Percentiles rank a stretch among this genome's conserved stretches.
Evolutionary conservation across 2,888 invertebrate genomes (phyloP).

Genomic region (Asteroscopus sphinx): DNA sequence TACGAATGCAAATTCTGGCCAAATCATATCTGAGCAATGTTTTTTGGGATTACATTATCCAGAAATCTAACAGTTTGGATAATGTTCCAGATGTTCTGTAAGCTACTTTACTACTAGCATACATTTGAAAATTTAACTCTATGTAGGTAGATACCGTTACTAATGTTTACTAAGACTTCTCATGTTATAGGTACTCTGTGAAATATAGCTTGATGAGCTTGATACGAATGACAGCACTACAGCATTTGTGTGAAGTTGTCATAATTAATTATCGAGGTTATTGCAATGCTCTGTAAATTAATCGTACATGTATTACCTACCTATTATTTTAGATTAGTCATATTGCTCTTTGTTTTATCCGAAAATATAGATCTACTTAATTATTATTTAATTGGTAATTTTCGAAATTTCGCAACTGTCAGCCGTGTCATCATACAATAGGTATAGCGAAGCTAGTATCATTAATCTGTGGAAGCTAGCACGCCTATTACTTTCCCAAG

Average conservation of each 20-base stretch:
- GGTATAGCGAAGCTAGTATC: too few species aligned
- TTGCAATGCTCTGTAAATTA: conserved; percentile 7
- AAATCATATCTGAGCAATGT: conserved; percentile 36
- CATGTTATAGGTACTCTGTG: neutral
- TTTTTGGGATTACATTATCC: conserved; percentile 29
- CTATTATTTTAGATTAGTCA: neutral
- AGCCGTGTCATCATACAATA: too few species aligned
- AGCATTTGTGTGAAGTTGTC: neutral
- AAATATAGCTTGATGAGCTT: conserved; percentile 17
- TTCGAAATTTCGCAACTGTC: too few species aligned
- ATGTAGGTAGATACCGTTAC: neutral
- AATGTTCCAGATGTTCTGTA: conserved; percentile 37
- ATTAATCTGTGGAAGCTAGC: conserved; percentile 2
- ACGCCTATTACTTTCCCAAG: conserved; percentile 32
- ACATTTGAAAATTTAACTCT: conserved; percentile 3
- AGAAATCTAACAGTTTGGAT: conserved; percentile 23
- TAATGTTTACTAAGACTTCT: too few species aligned
- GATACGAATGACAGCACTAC: conserved; percentile 13
- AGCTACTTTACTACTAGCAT: conserved; percentile 12
- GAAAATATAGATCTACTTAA: neutral
- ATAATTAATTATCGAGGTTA: neutral
- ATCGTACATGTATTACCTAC: neutral
- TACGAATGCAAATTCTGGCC: conserved; percentile 29
- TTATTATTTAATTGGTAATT: too few species aligned
- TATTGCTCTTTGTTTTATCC: conserved; percentile 1